Base-by-base conservation (phyloP, 2,888 invertebrate species). In the Norana najaformis region DNA sequence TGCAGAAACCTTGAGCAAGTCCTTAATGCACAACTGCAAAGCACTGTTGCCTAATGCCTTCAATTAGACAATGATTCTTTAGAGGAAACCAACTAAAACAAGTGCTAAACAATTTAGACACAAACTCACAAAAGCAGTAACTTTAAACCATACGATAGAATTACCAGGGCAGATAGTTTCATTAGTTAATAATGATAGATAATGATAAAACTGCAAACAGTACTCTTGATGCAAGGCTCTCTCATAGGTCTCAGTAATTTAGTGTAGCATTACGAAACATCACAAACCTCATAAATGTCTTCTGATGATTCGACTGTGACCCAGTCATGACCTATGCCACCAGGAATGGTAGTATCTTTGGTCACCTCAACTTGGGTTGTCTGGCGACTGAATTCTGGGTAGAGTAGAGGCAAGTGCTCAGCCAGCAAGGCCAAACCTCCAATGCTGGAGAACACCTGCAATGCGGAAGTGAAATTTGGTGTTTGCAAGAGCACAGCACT, bases 381-480 rank as follows among this genome's bases (percentile, higher is more conserved):
- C 88, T 91, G 96, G 92, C 96, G 96, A n/a, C 96, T 95, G 30
- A 96, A 95, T 92, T 98, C 97, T 13, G 98, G 97, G 95, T 97
- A 97, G 35, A 98, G 97, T 0, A 98, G 96, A 0, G 98, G 98
- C 93, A 98, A 96, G 93, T 98, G 97, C 93, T 97, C 97, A 0
- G 98, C 98, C 91, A 98, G 95, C 91, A 98, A 96, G 30, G 97
- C 97, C 90, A 98, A 96, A 3, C 98, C 98, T 90, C 98, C 98
- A 92, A 97, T 96, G 91, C 96, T 96, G 89, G 98, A 97, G 95
- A 98, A 98, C 93, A 97, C 97, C 93, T 97, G 97, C 93, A 98
- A 95, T 90, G 97, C 96, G 23, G 95, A 95, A 2, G 95, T 95
- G 88, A 95, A 94, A 38, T 41, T 36, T n/a, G 34, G 88, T 38